phyloP scores from a whole-genome alignment of 2,888 invertebrate species.

The Antheraea assamensis region DNA sequence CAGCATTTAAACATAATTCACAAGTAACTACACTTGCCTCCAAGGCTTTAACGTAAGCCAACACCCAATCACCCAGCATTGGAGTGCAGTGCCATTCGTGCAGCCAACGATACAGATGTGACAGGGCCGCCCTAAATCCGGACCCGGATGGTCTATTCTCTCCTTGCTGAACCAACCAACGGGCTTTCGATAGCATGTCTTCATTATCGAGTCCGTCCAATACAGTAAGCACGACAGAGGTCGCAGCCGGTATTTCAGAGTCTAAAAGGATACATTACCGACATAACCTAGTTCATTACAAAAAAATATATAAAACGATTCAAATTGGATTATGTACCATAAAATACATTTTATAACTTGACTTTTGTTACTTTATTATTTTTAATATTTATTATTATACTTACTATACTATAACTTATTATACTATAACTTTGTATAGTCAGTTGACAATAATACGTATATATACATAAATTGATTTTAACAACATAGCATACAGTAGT shows the following conservation, averaged over 20 bases:
- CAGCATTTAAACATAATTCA: not conserved
- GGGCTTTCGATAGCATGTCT: slow-evolving; percentile 53
- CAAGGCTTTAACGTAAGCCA: slow-evolving; percentile 85
- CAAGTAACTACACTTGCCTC: slow-evolving; percentile 63
- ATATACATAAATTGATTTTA: no score
- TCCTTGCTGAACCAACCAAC: slow-evolving; percentile 68
- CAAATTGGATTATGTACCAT: no score
- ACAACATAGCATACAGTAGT: no score
- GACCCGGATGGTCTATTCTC: slow-evolving; percentile 70
- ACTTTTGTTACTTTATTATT: no score
- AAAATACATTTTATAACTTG: no score
- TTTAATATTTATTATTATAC: no score
- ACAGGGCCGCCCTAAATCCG: slow-evolving; percentile 83
- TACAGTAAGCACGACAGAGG: slow-evolving; percentile 83
- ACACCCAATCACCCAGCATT: slow-evolving; percentile 85
- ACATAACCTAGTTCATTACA: not conserved
- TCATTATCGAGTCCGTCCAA: slow-evolving; percentile 69
- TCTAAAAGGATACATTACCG: not conserved
- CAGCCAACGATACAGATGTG: slow-evolving; percentile 86
- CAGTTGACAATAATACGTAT: no score
- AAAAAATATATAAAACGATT: no score
- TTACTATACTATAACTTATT: no score
- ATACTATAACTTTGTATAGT: no score
- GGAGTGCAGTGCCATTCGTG: slow-evolving; percentile 84
- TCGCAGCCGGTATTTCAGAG: slow-evolving; percentile 59